These are phyloP conservation scores for Sorex araneus DNA, from an alignment of 2,113 vertebrate genomes.

Conservation along the genomic window DNA sequence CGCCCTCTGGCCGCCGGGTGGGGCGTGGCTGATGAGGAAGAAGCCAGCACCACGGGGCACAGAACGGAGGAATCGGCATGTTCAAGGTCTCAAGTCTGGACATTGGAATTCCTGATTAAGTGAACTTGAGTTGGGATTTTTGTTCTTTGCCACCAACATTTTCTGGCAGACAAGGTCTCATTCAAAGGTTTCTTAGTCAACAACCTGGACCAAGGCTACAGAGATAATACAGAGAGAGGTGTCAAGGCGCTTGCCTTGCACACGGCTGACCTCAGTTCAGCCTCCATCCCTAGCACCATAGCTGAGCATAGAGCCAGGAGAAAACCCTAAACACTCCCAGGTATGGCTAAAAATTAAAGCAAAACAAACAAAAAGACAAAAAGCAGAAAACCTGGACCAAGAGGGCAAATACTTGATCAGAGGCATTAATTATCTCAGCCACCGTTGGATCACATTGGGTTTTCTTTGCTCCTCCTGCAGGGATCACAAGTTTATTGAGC, in stretches of 20 bases:
- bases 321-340: no score
- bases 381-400: no score
- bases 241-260: rapidly evolving
- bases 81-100: not conserved
- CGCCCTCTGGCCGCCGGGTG: not conserved
- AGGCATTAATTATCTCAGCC: no score
- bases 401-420: no score
- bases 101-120: not conserved
- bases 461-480: no score
- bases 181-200: not conserved
- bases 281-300: no score
- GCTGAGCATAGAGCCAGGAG: no score
- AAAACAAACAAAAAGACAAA: no score
- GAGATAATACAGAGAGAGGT: not conserved
- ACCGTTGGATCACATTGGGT: no score
- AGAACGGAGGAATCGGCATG: not conserved
- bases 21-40: not conserved
- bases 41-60: not conserved
- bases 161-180: not conserved
- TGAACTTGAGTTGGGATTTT: not conserved
- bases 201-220: not conserved
- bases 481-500: no score
- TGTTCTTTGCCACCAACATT: not conserved
- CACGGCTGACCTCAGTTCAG: not conserved
- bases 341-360: no score